Evolutionary conservation across 2,113 vertebrate species (phyloP).

Genomic region (Tragelaphus imberbis): DNA sequence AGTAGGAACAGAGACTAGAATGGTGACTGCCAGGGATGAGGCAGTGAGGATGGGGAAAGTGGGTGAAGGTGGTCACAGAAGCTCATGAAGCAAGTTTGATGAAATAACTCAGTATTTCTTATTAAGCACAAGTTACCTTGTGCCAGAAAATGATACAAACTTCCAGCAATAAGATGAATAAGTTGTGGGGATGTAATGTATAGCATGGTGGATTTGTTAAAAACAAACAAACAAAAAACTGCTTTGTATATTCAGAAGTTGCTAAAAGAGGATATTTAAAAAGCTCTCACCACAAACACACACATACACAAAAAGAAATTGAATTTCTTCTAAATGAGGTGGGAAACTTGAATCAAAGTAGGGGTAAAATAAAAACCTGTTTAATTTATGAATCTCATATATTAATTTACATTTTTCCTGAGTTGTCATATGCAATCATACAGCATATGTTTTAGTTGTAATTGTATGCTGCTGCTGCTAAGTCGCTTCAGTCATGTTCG

Average conservation of each 20-base stretch:
- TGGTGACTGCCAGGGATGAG: too few relatives aligned
- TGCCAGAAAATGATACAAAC: neutral
- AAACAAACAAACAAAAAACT: neutral
- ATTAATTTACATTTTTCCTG: neutral
- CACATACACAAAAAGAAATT: neutral
- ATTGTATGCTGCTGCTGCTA: neutral
- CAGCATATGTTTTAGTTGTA: neutral
- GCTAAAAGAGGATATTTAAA: neutral
- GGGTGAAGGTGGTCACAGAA: accelerated
- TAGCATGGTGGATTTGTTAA: neutral
- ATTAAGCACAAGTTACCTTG: constrained; percentile 41
- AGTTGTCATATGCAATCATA: neutral
- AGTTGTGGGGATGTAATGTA: neutral
- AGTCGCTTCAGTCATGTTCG: too few relatives aligned
- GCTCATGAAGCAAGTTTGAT: constrained; percentile 10
- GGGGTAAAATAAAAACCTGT: neutral
- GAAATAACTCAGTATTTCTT: constrained; percentile 42
- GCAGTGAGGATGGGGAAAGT: too few relatives aligned
- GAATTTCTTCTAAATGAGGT: neutral
- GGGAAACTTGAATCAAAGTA: neutral
- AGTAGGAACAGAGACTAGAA: neutral
- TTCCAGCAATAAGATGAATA: neutral
- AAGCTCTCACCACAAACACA: neutral
- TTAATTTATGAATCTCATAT: neutral
- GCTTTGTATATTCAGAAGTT: neutral